These are phyloP conservation scores for Pangasianodon gigas DNA, from an alignment of 2,113 vertebrate species.

Conservation along the genomic window DNA sequence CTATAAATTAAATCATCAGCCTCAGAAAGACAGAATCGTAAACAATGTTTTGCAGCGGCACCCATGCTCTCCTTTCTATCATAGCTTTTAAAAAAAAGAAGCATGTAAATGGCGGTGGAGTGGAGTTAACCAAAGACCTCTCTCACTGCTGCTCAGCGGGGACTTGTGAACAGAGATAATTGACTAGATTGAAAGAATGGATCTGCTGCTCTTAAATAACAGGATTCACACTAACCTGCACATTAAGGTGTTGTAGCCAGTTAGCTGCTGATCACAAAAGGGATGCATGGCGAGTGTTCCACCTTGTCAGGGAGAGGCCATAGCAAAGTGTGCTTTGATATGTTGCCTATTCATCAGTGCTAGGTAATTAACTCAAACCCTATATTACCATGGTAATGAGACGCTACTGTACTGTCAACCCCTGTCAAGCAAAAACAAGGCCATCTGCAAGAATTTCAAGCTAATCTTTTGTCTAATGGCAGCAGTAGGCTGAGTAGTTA, in stretches of 20 bases:
- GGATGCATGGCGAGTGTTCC: conserved; percentile 87
- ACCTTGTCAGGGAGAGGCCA: conserved; percentile 91
- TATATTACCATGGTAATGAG: conserved; percentile 95
- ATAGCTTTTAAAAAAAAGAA: conserved; percentile 20
- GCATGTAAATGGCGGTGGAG: conserved; percentile 50
- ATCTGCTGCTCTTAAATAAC: conserved; percentile 87
- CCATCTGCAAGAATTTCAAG: conserved; percentile 54
- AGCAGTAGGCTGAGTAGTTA: conserved; percentile 25
- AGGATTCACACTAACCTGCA: conserved; percentile 88
- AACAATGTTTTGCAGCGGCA: conserved; percentile 51
- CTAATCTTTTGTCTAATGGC: conserved; percentile 43
- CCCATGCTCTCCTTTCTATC: not conserved
- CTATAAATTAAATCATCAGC: conserved; percentile 59
- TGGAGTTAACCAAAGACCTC: conserved; percentile 58
- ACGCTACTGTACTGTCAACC: conserved; percentile 76
- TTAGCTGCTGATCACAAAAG: conserved; percentile 90
- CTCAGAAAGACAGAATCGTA: conserved; percentile 36
- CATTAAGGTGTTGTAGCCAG: conserved; percentile 91
- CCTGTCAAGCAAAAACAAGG: conserved; percentile 79
- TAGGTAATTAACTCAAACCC: conserved; percentile 90
- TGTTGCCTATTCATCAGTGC: conserved; percentile 84
- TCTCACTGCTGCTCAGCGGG: conserved; percentile 47
- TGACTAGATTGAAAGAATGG: conserved; percentile 82
- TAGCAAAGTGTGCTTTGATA: conserved; percentile 81
- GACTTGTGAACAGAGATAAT: conserved; percentile 59